These are phyloP conservation scores for Apis dorsata DNA, from an alignment of 1,140 invertebrate species.

Conservation along the genomic window DNA sequence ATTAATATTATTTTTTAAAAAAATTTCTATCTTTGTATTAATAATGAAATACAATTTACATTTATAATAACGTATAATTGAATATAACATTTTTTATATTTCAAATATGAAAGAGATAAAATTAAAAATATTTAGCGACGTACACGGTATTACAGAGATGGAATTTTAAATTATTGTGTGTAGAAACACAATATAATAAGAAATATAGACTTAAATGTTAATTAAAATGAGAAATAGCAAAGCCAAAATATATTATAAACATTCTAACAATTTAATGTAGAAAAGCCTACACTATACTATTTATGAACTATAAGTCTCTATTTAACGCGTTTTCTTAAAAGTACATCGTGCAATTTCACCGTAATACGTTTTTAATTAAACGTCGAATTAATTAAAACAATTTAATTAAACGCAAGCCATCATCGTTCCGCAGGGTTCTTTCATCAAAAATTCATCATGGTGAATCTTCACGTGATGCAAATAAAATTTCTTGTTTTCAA, in stretches of 20 bases:
- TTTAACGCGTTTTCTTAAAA: conserved; percentile 39
- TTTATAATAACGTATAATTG: too few relatives aligned
- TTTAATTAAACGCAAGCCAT: conserved; percentile 57
- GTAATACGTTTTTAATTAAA: conserved; percentile 64
- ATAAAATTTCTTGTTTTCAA: not conserved
- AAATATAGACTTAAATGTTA: too few relatives aligned
- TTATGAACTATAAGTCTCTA: not conserved
- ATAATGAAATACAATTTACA: too few relatives aligned
- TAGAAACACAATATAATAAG: too few relatives aligned
- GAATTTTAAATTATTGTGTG: too few relatives aligned
- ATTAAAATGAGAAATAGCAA: too few relatives aligned
- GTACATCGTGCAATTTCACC: conserved; percentile 27
- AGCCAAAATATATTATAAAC: not conserved
- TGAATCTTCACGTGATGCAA: not conserved
- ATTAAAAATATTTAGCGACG: too few relatives aligned
- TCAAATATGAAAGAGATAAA: too few relatives aligned
- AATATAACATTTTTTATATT: too few relatives aligned
- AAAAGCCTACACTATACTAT: not conserved
- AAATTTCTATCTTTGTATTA: too few relatives aligned
- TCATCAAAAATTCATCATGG: not conserved
- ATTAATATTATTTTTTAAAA: too few relatives aligned
- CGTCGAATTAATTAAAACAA: conserved; percentile 62
- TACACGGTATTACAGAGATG: too few relatives aligned
- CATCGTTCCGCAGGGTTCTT: not conserved
- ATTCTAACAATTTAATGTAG: not conserved